Evolutionary conservation across 2,113 vertebrate genomes (phyloP).

Genomic region (Danio rerio): GRCz12tu NC_133182.1:73570501-73571000

Average conservation of each 20-base stretch:
- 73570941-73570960: no score
- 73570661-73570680: constrained; percentile 62
- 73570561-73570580: constrained; percentile 77
- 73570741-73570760: constrained; percentile 61
- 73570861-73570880: no score
- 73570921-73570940: no score
- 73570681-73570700: constrained; percentile 56
- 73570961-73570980: no score
- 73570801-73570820: constrained; percentile 25
- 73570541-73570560: constrained; percentile 72
- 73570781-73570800: constrained; percentile 80
- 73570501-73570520: constrained; percentile 79
- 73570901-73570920: no score
- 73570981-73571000: not conserved
- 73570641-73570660: constrained; percentile 82
- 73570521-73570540: constrained; percentile 72
- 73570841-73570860: no score
- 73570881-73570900: no score
- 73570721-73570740: constrained; percentile 59
- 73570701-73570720: constrained; percentile 56
- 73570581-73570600: constrained; percentile 68
- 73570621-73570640: constrained; percentile 71
- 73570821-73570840: not conserved
- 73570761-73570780: constrained; percentile 64
- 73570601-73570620: constrained; percentile 78